Conservation (phyloP, 2,797 vertebrate genomes). For the Sebastes itinus region DNA sequence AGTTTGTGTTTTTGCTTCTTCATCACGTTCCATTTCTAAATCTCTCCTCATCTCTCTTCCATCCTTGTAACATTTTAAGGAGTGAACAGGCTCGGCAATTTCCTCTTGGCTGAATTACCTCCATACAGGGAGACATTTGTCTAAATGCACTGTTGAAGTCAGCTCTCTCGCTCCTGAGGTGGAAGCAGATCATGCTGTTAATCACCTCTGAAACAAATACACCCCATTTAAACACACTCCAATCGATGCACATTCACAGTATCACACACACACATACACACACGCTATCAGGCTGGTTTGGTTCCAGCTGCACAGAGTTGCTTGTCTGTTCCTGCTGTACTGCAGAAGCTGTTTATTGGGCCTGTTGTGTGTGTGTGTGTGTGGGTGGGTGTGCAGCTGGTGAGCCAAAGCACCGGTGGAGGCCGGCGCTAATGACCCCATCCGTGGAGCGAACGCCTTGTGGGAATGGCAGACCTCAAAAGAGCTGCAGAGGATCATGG, state of each 20-base stretch:
- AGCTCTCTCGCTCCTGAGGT: background rate
- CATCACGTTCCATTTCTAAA: background rate
- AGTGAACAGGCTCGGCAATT: background rate
- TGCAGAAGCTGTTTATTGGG: conserved; percentile 22
- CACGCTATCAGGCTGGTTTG: background rate
- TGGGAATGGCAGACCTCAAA: conserved; percentile 48
- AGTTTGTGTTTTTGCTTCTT: background rate
- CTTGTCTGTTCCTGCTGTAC: conserved; percentile 19
- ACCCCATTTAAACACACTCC: background rate
- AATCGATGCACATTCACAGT: conserved; percentile 5
- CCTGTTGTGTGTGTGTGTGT: background rate
- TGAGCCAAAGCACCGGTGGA: background rate
- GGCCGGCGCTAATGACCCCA: conserved; percentile 47
- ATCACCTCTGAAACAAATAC: conserved; percentile 39
- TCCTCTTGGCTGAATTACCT: conserved; percentile 13
- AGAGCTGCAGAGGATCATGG: conserved; percentile 44
- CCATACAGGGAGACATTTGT: conserved; percentile 23
- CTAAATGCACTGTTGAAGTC: conserved; percentile 11
- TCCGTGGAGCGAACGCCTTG: conserved; percentile 36
- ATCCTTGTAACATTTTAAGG: background rate
- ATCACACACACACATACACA: background rate
- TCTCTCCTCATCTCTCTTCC: background rate
- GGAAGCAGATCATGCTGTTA: conserved; percentile 20
- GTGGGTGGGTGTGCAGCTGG: background rate
- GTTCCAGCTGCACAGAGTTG: background rate